phyloP scores from a whole-genome alignment of 2,888 invertebrate genomes.

The Harmothoe impar region DNA sequence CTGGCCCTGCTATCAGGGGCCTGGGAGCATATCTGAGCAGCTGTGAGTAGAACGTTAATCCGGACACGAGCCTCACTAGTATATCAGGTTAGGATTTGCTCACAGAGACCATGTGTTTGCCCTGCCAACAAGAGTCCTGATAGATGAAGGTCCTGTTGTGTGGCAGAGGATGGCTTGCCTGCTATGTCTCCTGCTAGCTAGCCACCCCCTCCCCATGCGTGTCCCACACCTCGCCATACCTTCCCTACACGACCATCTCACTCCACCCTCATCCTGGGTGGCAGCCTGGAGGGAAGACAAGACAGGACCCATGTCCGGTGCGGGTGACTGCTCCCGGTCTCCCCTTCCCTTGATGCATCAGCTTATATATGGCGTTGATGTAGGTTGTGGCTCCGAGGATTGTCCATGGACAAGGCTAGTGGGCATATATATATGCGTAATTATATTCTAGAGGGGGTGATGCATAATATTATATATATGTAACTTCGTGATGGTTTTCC shows the following conservation, averaged over 20 bases:
- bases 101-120: background rate
- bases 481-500: too few species aligned
- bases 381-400: too few species aligned
- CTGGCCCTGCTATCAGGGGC: too few species aligned
- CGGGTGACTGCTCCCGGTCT: too few species aligned
- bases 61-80: background rate
- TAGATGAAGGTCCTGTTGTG: background rate
- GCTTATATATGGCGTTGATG: too few species aligned
- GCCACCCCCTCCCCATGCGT: background rate
- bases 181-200: background rate
- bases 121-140: background rate
- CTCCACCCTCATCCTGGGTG: too few species aligned
- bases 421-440: background rate
- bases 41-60: background rate
- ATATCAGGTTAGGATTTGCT: conserved; percentile 38
- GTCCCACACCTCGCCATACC: background rate
- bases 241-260: too few species aligned
- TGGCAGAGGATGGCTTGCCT: background rate
- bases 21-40: background rate
- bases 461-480: too few species aligned
- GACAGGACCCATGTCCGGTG: background rate
- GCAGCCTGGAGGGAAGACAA: background rate
- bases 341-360: too few species aligned
- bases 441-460: too few species aligned
- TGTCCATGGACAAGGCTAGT: background rate